These are phyloP conservation scores for Tetraneura akinire DNA, from an alignment of 1,140 invertebrate species.

Conservation along the genomic window DNA sequence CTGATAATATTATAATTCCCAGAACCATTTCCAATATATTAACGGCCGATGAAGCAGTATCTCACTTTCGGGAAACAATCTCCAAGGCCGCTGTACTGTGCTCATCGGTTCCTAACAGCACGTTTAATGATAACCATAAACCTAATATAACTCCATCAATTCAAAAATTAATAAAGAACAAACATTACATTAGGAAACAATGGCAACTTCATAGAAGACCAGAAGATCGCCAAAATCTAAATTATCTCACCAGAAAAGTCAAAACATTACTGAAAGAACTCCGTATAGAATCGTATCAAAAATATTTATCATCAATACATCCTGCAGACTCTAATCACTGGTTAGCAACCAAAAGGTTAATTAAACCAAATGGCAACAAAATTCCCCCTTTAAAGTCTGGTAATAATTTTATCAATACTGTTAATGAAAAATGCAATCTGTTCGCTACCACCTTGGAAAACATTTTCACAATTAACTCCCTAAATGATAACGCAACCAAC, in stretches of 20 bases:
- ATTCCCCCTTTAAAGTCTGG: not conserved
- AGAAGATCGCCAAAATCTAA: conserved; percentile 13
- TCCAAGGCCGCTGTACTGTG: too few species aligned
- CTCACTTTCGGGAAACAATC: too few species aligned
- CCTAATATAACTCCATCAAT: not conserved
- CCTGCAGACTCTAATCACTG: conserved; percentile 15
- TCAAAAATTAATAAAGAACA: conserved; percentile 21
- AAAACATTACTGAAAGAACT: conserved; percentile 5
- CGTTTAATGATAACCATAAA: not conserved
- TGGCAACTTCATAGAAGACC: conserved; percentile 11
- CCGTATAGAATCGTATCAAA: conserved; percentile 9
- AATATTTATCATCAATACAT: conserved; percentile 9
- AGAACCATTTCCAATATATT: too few species aligned
- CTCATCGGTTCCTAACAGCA: not conserved
- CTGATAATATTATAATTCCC: too few species aligned
- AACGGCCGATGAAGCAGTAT: too few species aligned
- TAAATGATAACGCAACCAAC: too few species aligned
- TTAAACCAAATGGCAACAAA: not conserved
- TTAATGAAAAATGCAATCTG: too few species aligned
- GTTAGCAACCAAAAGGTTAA: conserved; percentile 20
- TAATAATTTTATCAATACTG: too few species aligned
- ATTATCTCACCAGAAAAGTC: conserved; percentile 4
- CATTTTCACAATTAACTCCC: too few species aligned
- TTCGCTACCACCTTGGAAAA: too few species aligned
- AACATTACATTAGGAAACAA: conserved; percentile 18